These are phyloP conservation scores for Cheilosia soror DNA, from an alignment of 2,888 invertebrate species.

Conservation along the genomic window DNA sequence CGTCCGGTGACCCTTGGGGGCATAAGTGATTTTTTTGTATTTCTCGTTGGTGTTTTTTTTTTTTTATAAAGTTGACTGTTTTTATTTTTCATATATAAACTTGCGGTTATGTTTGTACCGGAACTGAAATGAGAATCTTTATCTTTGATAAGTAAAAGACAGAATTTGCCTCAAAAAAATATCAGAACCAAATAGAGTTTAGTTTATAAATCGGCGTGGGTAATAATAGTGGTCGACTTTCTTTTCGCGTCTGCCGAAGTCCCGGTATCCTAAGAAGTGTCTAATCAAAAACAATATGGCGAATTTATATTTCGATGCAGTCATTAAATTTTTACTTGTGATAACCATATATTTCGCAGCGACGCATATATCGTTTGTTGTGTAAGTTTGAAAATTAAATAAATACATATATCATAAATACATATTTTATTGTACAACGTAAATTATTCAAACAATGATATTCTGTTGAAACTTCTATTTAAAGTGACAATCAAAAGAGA, in stretches of 20 bases:
- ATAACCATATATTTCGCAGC: conserved; percentile 44
- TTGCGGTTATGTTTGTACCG: conserved; percentile 13
- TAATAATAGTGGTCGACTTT: neutral
- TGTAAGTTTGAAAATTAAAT: conserved; percentile 45
- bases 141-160: conserved; percentile 10
- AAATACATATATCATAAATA: neutral
- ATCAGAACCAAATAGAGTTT: neutral
- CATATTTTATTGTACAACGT: neutral
- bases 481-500: too few relatives aligned
- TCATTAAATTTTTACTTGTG: conserved; percentile 27
- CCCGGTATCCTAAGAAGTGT: neutral
- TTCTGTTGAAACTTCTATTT: too few relatives aligned
- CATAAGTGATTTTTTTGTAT: neutral
- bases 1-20: conserved; percentile 8
- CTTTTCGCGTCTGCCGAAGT: neutral
- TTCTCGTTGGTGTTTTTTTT: neutral
- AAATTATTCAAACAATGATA: too few relatives aligned
- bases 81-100: neutral
- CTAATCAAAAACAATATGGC: conserved; percentile 23
- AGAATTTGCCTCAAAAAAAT: conserved; percentile 1
- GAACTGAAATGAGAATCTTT: conserved; percentile 18
- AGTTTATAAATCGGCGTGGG: neutral
- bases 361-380: conserved; percentile 45
- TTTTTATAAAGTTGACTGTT: conserved; percentile 1
- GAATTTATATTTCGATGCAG: conserved; percentile 26